Conservation (phyloP, 2,797 vertebrate genomes). For the Graptemys geographica region DNA sequence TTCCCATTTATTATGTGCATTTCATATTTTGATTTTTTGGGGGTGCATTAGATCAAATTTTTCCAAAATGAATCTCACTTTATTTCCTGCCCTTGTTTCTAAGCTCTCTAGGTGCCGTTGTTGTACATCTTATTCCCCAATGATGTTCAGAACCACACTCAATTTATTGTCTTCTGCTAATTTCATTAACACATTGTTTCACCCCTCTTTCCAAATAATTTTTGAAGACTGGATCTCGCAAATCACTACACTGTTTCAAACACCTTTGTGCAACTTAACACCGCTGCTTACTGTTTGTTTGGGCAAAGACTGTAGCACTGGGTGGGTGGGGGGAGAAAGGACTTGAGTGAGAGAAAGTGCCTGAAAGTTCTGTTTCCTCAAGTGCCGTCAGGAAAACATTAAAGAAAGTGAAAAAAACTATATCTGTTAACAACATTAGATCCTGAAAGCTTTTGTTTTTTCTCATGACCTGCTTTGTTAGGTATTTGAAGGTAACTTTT, state of each 20-base stretch:
- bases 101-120: neutral
- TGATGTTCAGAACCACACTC: conserved; percentile 50
- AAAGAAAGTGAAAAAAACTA: neutral
- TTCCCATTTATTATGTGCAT: conserved; percentile 35
- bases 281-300: neutral
- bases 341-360: neutral
- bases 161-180: conserved; percentile 74
- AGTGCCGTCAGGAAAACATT: neutral
- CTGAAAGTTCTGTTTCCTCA: conserved; percentile 25
- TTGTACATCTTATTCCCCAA: conserved; percentile 44
- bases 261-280: conserved; percentile 50
- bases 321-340: neutral
- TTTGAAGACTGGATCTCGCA: conserved; percentile 58
- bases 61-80: conserved; percentile 67
- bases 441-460: conserved; percentile 36
- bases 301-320: neutral
- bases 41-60: conserved; percentile 71
- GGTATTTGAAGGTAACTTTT: conserved; percentile 68
- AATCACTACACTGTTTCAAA: conserved; percentile 56
- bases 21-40: conserved; percentile 62
- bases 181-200: conserved; percentile 61
- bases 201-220: conserved; percentile 44
- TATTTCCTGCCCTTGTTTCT: conserved; percentile 46
- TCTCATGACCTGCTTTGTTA: conserved; percentile 68
- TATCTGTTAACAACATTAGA: conserved; percentile 50